Percentiles rank a stretch among this genome's conserved stretches.
These are phyloP conservation scores for Solenodon paradoxus DNA, from an alignment of 2,113 vertebrate species.

Conservation along the genomic window DNA sequence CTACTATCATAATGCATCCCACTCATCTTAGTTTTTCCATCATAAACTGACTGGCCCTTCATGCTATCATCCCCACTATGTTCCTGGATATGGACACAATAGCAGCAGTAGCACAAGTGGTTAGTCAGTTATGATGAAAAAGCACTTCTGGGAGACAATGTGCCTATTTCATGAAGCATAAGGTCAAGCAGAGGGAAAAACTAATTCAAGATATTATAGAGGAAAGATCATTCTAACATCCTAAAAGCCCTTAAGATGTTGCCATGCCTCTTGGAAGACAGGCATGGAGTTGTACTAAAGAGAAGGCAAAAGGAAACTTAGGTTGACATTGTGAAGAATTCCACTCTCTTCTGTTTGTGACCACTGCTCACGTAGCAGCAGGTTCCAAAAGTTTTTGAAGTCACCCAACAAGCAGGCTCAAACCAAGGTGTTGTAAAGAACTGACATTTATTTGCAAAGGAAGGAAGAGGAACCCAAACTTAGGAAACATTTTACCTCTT, in stretches of 20 bases:
- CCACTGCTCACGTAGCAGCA: neutral
- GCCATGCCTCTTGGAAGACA: neutral
- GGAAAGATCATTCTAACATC: neutral
- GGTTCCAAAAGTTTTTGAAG: constrained; percentile 30
- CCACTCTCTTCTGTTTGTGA: neutral
- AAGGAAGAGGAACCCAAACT: constrained; percentile 34
- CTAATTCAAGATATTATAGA: constrained; percentile 8
- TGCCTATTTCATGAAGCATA: neutral
- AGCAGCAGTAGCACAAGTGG: too few relatives aligned
- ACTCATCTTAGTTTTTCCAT: too few relatives aligned
- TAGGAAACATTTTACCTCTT: constrained; percentile 5
- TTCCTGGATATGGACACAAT: too few relatives aligned
- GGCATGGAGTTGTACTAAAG: neutral
- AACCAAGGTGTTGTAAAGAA: constrained; percentile 34
- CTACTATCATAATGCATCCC: too few relatives aligned
- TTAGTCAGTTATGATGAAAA: too few relatives aligned
- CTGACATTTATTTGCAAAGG: constrained; percentile 56
- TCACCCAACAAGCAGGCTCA: constrained; percentile 40
- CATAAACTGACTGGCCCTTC: too few relatives aligned
- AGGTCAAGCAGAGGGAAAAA: constrained; percentile 23
- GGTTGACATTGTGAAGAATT: neutral
- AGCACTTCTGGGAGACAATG: neutral
- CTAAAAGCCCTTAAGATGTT: neutral
- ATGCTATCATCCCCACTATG: too few relatives aligned
- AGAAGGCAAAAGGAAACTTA: constrained; percentile 31